Base-by-base conservation (phyloP, 2,888 invertebrate species). In the Lithophane ornitopus region DNA sequence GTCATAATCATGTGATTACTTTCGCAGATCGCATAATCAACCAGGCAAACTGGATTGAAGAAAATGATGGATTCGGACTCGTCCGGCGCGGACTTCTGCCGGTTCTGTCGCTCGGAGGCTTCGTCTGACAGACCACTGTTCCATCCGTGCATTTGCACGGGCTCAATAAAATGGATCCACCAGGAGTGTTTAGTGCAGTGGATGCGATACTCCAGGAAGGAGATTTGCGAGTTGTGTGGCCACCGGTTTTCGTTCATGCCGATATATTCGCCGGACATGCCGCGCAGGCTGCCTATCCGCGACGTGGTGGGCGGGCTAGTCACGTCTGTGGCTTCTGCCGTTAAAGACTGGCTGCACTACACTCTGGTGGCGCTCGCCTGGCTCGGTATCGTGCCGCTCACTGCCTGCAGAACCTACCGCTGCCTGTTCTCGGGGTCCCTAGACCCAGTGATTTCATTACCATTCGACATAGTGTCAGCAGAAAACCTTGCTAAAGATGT, bases 231-330 rank as follows among this genome's bases (percentile, higher is more conserved):
- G 94, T 96, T 99, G 85, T 99, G 99, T 94, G 99, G 99, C 81
- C 99, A 99, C 95, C 98, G 99, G 80, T 99, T 99, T 95, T 99
- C 99, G 7, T 99, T 99, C 92, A 99, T 99, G 91, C 99, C 99
- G 46, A 99, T 99, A 89, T 99, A 99, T 95, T 99, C 99, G n/a
- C 99, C 99, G 46, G 99, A 99, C 93, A 99, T 99, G 99, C 99
- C 99, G n/a, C 98, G 99, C 80, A 97, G 99, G 80, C 96, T 99
- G 89, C 99, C 99, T 0, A 96, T 99, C 49, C 97, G 98, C 85
- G 99, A 99, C 94, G 98, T 99, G 14, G 97, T 99, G 0, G 98
- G 98, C 65, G 99, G 99, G 3, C 95, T 99, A 68, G 97, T 99
- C 72, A 98, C 98, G 7, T 99, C 99, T 34, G 98, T 99, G 49